Conservation (phyloP, 2,888 invertebrate species). For the Andricus quercusramuli region DNA sequence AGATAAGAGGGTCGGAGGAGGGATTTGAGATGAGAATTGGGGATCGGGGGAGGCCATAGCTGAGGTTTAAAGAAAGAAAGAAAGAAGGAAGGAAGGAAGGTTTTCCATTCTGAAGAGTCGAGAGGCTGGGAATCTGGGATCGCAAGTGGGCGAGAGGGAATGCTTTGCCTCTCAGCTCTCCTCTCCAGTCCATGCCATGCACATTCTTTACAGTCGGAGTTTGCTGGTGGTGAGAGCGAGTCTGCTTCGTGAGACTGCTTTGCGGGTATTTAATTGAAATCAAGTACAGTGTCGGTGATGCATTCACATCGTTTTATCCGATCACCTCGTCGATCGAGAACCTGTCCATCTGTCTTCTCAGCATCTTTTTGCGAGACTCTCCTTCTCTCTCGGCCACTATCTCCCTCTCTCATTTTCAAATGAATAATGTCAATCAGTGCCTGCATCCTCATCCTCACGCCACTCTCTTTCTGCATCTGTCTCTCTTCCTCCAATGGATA, state of each 20-base stretch:
- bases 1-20: constrained; percentile 45
- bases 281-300: neutral
- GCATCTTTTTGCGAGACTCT: constrained; percentile 24
- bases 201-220: constrained; percentile 49
- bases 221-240: constrained; percentile 53
- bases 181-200: neutral
- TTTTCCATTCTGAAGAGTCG: constrained; percentile 56
- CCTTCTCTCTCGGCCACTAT: neutral
- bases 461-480: neutral
- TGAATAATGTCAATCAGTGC: neutral
- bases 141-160: constrained; percentile 54
- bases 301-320: neutral
- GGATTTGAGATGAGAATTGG: constrained; percentile 36
- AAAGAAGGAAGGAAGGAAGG: constrained; percentile 11
- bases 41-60: neutral
- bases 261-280: neutral
- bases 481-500: neutral
- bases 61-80: neutral
- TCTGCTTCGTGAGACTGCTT: constrained; percentile 24
- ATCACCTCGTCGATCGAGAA: neutral
- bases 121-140: constrained; percentile 47
- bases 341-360: neutral
- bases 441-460: neutral
- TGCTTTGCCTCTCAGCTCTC: constrained; percentile 8
- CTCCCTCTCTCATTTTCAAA: neutral